Percentiles rank a stretch among this genome's conserved stretches.
phyloP scores from a whole-genome alignment of 2,888 invertebrate genomes.

The Tethea ocularis region DNA sequence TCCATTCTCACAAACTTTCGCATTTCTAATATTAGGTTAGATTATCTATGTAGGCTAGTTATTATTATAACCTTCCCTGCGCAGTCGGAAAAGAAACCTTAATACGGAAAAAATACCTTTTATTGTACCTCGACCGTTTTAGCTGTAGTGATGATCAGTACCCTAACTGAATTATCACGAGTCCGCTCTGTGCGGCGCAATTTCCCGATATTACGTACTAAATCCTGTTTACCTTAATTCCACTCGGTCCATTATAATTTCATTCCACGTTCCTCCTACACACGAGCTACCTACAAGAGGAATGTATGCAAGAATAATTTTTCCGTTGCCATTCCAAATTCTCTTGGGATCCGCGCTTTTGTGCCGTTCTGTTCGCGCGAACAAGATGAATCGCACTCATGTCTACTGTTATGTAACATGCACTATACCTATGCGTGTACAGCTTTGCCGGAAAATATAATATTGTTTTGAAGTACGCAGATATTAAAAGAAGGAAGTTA shows the following conservation, averaged over 20 bases:
- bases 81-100: too few relatives aligned
- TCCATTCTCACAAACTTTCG: too few relatives aligned
- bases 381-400: neutral
- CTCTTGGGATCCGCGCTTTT: neutral
- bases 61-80: too few relatives aligned
- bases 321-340: slow-evolving; percentile 1
- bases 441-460: too few relatives aligned
- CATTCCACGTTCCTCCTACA: neutral
- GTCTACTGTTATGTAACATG: neutral
- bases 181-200: neutral
- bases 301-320: slow-evolving; percentile 3
- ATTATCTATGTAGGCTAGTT: too few relatives aligned
- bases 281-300: neutral
- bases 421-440: neutral
- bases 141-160: neutral
- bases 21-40: too few relatives aligned
- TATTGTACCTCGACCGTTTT: too few relatives aligned
- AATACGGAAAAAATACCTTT: neutral
- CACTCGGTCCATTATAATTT: neutral
- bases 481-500: too few relatives aligned
- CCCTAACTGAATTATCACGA: neutral
- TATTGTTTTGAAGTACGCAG: too few relatives aligned
- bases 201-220: neutral
- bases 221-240: neutral
- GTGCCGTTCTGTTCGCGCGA: neutral